Base-by-base conservation (phyloP, 2,888 invertebrate genomes). In the Mythimna ferrago region DNA sequence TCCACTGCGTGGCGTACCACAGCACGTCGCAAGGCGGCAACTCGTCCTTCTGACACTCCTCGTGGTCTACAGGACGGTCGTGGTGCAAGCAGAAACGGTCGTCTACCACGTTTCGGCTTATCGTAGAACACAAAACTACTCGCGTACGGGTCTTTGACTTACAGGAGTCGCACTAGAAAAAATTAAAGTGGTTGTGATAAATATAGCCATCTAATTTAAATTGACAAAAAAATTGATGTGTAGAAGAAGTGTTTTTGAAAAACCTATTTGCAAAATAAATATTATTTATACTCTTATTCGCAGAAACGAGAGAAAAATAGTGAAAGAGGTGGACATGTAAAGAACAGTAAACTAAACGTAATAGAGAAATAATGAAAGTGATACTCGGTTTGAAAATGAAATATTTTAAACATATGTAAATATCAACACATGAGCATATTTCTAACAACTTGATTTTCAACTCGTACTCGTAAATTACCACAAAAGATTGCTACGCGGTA, bases 1-100 rank as follows among this genome's bases (percentile, higher is more conserved):
- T 98, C 99, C 99, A 99, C 87, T 99, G 98, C 0, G 98, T 98
- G 3, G 98, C 97, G 89, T 98, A 99, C 99, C 99, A 99, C 91
- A 98, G 97, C 88, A 97, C 97, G 76, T 98, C 97, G 92, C 99
- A 99, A 2, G 96, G 93, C 0, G 97, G 97, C 32, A 94, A 87
- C 41, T 96, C 93, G 19, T 93, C 89, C 0, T 95, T 92, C 51
- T 97, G 97, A 88, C 99, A 99, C 6, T 97, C 93, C 73, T 98
- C 96, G n/a, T 97, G 95, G 16, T 97, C 92, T 71, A 96, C 93
- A 0, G 99, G 98, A 80, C 97, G 96, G 67, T 96, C 95, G 79
- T 97, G 97, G 41, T 96, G 92, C 21, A 97, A 96, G 89, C 99
- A 99, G 84, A 98, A 97, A 21, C 97, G 97, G 7, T 98, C 97